A percentile compares a stretch with the other conserved stretches of the same genome.
These are phyloP conservation scores for Proctacanthus coquilletti DNA, from an alignment of 1,140 invertebrate species.

Conservation along the genomic window DNA sequence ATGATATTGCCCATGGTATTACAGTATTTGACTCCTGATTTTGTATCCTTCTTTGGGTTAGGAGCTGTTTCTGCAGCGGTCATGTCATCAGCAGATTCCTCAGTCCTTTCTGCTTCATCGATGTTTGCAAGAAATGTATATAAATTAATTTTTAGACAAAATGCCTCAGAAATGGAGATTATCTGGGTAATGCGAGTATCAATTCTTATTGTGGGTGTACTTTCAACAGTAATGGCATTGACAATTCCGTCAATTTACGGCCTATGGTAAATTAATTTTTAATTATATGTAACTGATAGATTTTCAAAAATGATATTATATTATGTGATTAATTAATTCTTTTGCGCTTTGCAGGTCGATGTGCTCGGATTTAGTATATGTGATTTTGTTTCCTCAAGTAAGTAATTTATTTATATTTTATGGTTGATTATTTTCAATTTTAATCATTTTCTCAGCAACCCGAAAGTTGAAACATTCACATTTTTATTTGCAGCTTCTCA, in stretches of 20 bases:
- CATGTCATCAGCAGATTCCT: conserved; percentile 97
- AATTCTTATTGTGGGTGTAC: conserved; percentile 81
- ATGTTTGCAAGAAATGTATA: conserved; percentile 99
- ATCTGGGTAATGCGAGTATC: conserved; percentile 93
- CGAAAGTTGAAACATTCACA: not conserved
- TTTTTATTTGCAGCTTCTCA: conserved; percentile 57
- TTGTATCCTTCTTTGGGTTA: conserved; percentile 90
- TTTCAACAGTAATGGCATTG: conserved; percentile 90
- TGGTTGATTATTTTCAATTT: not conserved
- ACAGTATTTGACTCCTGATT: conserved; percentile 86
- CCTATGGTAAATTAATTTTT: conserved; percentile 53
- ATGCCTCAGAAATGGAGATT: conserved; percentile 90
- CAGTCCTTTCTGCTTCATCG: conserved; percentile 87
- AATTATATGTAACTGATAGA: not conserved
- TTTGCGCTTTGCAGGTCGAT: conserved; percentile 48
- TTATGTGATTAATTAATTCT: conserved; percentile 1
- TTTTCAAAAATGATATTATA: conserved; percentile 5
- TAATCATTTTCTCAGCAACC: not conserved
- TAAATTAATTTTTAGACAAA: conserved; percentile 87
- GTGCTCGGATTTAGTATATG: conserved; percentile 95
- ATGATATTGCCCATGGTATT: conserved; percentile 94
- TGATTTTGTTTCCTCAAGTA: conserved; percentile 77
- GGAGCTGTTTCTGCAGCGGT: conserved; percentile 97
- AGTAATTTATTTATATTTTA: conserved; percentile 2
- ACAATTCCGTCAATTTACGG: conserved; percentile 95